Base-by-base conservation (phyloP, 2,888 invertebrate genomes). In the Andrena haemorrhoa region DNA sequence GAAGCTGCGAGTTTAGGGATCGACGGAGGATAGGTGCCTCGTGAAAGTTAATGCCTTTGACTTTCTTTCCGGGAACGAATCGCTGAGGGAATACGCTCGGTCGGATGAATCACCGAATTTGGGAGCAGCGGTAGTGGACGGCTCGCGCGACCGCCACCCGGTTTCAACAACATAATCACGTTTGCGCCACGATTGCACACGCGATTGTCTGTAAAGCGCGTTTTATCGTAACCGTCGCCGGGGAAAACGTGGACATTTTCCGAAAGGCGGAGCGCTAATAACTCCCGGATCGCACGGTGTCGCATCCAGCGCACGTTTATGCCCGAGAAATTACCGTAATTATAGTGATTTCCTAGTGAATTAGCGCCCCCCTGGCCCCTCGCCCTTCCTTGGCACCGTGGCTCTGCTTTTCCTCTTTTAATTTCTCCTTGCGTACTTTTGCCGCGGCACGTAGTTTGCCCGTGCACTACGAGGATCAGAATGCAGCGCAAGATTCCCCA, bases 301-400 rank as follows among this genome's bases (percentile, higher is more conserved):
- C 79, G 77, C 73, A 86, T 79, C 63, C 87, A 58, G 79, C 64
- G 64, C 85, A 84, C 84, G 82, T 84, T 86, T 83, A 70, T 72
- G 65, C 61, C 41, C 35, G 20, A 72, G 65, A 41, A 83, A 87
- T 87, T 84, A 79, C 77, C 66, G 81, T 80, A 87, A 87, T 86
- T 87, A 87, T 75, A 75, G 84, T 71, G 73, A 77, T 79, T 84
- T 77, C 69, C 69, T 63, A 68, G 51, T 26, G 66, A 83, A 87
- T 86, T 80, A 75, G 71, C 31, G 47, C 53, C 56, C n/a, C 41
- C 63, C 35, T 23, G 65, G 35, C 10, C 41, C 23, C 16, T 41
- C 41, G 61, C 26, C 56, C 49, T 41, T 65, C 33, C 26, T 49
- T 41, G 8, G 6, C 47, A 4, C 31, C 2, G n/a, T n/a, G 33